Evolutionary conservation across 2,797 vertebrate species (phyloP).

Genomic region (Coluber constrictor): DNA sequence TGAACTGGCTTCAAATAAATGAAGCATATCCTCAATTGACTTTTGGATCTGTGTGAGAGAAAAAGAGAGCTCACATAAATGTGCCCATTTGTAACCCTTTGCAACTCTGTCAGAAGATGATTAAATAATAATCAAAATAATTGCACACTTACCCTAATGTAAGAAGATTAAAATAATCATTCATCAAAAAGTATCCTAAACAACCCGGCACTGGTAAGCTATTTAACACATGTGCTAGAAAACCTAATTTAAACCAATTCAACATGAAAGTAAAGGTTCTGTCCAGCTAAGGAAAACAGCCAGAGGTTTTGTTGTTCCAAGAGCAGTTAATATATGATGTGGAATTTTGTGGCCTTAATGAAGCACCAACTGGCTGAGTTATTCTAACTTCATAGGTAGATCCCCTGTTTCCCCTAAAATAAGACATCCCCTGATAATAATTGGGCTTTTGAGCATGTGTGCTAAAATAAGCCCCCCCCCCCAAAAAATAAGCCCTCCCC

Average conservation of each 20-base stretch:
- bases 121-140: not conserved
- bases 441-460: too few relatives aligned
- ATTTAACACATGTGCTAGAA: not conserved
- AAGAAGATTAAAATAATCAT: not conserved
- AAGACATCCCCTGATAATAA: too few relatives aligned
- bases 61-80: not conserved
- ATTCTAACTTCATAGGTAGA: not conserved
- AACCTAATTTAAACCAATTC: not conserved
- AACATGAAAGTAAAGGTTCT: not conserved
- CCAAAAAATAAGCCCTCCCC: too few relatives aligned
- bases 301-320: not conserved
- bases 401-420: too few relatives aligned
- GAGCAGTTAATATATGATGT: not conserved
- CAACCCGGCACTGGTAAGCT: not conserved
- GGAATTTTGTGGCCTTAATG: not conserved
- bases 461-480: too few relatives aligned
- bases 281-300: not conserved
- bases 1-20: not conserved
- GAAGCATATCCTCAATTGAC: not conserved
- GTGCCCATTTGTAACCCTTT: not conserved
- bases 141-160: not conserved
- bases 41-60: not conserved
- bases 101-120: not conserved
- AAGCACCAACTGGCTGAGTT: not conserved
- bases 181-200: not conserved